phyloP scores from a whole-genome alignment of 2,113 vertebrate species.

The Trichomycterus rosablanca region DNA sequence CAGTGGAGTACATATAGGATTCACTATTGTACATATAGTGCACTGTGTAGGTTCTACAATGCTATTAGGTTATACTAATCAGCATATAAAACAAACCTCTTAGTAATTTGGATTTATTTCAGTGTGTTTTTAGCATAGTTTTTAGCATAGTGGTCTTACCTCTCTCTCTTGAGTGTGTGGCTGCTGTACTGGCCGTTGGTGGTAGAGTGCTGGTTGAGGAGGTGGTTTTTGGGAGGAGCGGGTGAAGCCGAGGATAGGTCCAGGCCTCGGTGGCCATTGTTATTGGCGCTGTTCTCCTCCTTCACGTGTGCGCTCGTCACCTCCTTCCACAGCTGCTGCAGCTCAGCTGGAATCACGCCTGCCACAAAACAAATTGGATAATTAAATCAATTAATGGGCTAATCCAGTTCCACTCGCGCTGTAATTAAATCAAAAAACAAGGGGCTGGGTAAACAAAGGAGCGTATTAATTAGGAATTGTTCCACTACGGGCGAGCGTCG shows the following conservation, averaged over 20 bases:
- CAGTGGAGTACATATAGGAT: no score
- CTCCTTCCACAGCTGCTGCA: conserved; percentile 99
- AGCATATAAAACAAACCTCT: no score
- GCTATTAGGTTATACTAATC: no score
- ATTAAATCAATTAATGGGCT: conserved; percentile 97
- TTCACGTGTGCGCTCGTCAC: conserved; percentile 84
- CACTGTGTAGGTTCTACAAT: no score
- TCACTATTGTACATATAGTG: neutral
- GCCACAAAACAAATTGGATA: conserved; percentile 97
- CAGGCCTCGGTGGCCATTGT: conserved; percentile 79
- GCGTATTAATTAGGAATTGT: conserved; percentile 78
- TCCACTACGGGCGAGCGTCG: conserved; percentile 60
- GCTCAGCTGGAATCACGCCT: conserved; percentile 99
- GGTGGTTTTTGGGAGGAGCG: conserved; percentile 80
- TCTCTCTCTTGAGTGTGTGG: conserved; percentile 90
- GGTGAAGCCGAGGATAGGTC: conserved; percentile 93
- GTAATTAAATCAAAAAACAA: conserved; percentile 89
- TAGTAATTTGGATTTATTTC: no score
- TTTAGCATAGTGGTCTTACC: conserved; percentile 63
- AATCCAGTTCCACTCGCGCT: conserved; percentile 88
- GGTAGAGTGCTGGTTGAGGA: conserved; percentile 89
- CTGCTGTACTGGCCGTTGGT: conserved; percentile 91
- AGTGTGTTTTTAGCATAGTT: no score
- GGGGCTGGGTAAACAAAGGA: conserved; percentile 92
- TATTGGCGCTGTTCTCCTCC: conserved; percentile 81